Evolutionary conservation across 2,797 vertebrate genomes (phyloP), one percentile per base, ranked within the genome.

Genomic region (Notoglanidium macrostoma): DNA sequence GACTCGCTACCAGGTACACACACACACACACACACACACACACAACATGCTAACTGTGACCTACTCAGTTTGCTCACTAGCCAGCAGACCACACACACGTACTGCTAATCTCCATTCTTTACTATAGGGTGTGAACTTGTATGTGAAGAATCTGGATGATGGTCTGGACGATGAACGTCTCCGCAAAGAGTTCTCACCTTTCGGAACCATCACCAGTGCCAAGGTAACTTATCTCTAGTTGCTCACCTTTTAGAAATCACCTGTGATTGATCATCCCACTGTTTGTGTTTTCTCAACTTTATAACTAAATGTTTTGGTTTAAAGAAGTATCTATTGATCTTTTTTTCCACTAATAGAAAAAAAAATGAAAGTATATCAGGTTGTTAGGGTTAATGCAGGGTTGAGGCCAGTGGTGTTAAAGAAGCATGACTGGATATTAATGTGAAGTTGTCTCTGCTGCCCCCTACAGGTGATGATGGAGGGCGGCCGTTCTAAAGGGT

Each of bases 71-170:
- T 3, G 0, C 46, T 10, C 12, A 19, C 35, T 70, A 26, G 14
- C 15, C 14, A 51, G 46, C 63, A 73, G 2, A 19, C 6, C 73
- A 51, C 6, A 29, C 17, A 78, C 32, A 79, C 26, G 19, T 10
- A 40, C n/a, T 26, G 46, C 6, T 77, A 19, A 78, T 1, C 26
- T 49, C 57, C 6, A 0, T 46, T 1, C 8, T 83, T 49, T 79
- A 10, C 83, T 44, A 72, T 85, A 99, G 98, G 98, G 98, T 81
- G 98, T 99, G 87, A 99, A 99, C 91, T 95, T 99, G 91, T 99
- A 99, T 0, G 98, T 99, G 91, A 99, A 99, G 95, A 99, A 99
- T 91, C 97, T 99, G 65, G 98, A 99, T 90, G 98, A 99, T 89
- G 97, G 98, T n/a, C 97, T 99, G 44, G 98, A 99, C 88, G 96